A percentile compares a stretch with the other conserved stretches of the same genome.
Evolutionary conservation across 2,888 invertebrate species (phyloP).

Genomic region (Sminthurides aquaticus): DNA sequence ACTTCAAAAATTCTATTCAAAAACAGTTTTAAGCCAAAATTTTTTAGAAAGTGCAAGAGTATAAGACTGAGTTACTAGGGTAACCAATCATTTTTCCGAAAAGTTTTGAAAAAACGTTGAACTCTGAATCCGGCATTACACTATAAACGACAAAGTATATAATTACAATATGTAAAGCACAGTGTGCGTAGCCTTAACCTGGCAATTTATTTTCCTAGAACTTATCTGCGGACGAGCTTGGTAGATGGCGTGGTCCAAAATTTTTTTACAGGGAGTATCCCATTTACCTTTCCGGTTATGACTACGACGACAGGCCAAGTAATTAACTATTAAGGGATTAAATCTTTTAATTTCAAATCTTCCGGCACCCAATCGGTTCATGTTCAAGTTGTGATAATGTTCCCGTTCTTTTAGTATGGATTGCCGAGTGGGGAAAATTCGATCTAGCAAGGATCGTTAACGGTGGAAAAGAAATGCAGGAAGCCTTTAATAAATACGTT

Average conservation of each 20-base stretch:
- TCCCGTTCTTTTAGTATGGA: constrained; percentile 14
- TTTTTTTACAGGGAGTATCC: neutral
- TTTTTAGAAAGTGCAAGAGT: too few relatives aligned
- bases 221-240: neutral
- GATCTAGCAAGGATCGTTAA: constrained; percentile 3
- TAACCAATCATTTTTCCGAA: too few relatives aligned
- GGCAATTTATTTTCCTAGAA: neutral
- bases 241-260: constrained; percentile 1
- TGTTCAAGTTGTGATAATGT: neutral
- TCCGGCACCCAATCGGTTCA: too few relatives aligned
- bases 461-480: constrained; percentile 6
- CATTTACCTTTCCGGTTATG: constrained; percentile 2
- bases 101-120: too few relatives aligned
- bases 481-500: neutral
- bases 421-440: constrained; percentile 7
- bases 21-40: too few relatives aligned
- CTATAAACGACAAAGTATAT: too few relatives aligned
- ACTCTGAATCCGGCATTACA: too few relatives aligned
- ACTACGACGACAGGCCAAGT: neutral
- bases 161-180: too few relatives aligned
- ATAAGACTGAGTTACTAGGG: too few relatives aligned
- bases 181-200: too few relatives aligned
- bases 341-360: neutral
- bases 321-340: neutral
- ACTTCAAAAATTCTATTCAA: too few relatives aligned